Percentiles rank a stretch among this genome's conserved stretches.
Evolutionary conservation across 2,797 vertebrate genomes (phyloP).

Genomic region (Muraenolepis orangiensis): DNA sequence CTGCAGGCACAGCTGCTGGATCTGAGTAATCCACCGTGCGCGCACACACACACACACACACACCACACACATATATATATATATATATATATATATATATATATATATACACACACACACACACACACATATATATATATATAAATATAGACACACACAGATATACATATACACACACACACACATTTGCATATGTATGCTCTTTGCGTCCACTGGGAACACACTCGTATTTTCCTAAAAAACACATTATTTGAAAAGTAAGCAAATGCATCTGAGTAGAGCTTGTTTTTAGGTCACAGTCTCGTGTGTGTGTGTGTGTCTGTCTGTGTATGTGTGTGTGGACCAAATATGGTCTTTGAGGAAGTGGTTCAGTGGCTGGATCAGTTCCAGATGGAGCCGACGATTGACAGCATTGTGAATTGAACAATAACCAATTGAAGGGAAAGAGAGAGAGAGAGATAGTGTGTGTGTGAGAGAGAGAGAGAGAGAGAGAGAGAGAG

Average conservation of each 20-base stretch:
- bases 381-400: slow-evolving; percentile 43
- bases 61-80: too few species aligned
- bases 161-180: background rate
- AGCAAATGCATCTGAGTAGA: background rate
- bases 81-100: too few species aligned
- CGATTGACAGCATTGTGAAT: slow-evolving; percentile 63
- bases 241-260: background rate
- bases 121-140: background rate
- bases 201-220: slow-evolving; percentile 57
- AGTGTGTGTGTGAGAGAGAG: too few species aligned
- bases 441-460: slow-evolving; percentile 11
- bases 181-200: slow-evolving; percentile 56
- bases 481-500: background rate
- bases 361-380: background rate
- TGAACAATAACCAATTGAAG: slow-evolving; percentile 62
- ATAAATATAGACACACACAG: background rate
- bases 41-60: too few species aligned
- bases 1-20: too few species aligned
- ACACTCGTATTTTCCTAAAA: background rate
- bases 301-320: background rate
- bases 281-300: slow-evolving; percentile 1
- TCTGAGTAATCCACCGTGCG: too few species aligned
- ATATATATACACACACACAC: background rate
- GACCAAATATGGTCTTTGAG: background rate
- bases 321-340: background rate